phyloP scores from a whole-genome alignment of 2,797 vertebrate genomes.

The Vespertilio murinus region DNA sequence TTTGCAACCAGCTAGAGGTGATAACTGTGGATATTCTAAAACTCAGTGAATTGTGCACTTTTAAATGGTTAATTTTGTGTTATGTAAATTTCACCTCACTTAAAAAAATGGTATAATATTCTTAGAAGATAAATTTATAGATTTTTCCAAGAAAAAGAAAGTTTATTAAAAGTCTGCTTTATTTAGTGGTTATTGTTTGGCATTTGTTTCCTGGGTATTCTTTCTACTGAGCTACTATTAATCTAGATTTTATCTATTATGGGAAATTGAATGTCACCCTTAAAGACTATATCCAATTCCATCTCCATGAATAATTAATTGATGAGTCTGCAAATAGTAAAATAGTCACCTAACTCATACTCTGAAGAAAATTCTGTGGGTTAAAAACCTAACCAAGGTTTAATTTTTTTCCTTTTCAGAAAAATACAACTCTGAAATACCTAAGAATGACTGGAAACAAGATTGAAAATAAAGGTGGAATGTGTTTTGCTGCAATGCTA shows the following conservation, averaged over 20 bases:
- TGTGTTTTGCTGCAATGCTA: conserved; percentile 90
- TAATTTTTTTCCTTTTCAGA: conserved; percentile 79
- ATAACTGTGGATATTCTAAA: neutral
- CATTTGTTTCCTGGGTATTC: neutral
- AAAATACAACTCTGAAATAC: conserved; percentile 85
- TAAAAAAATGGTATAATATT: neutral
- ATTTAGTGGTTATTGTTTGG: conserved; percentile 11
- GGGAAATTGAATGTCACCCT: conserved; percentile 15
- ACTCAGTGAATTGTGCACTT: neutral
- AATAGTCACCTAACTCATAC: neutral
- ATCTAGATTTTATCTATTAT: conserved; percentile 4
- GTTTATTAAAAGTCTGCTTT: conserved; percentile 26
- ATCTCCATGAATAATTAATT: conserved; percentile 25
- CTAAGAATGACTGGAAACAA: conserved; percentile 94
- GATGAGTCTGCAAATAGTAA: neutral
- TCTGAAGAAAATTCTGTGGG: conserved; percentile 33
- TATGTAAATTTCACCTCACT: conserved; percentile 16
- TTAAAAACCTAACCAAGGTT: conserved; percentile 24
- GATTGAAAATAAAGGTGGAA: conserved; percentile 89
- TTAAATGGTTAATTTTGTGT: neutral
- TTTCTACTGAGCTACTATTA: neutral
- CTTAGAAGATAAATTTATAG: conserved; percentile 3
- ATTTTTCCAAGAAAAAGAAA: conserved; percentile 16
- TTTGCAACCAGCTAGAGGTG: neutral
- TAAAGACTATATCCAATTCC: conserved; percentile 1